phyloP scores from a whole-genome alignment of 2,113 vertebrate genomes.

The Microtus montanus region DNA sequence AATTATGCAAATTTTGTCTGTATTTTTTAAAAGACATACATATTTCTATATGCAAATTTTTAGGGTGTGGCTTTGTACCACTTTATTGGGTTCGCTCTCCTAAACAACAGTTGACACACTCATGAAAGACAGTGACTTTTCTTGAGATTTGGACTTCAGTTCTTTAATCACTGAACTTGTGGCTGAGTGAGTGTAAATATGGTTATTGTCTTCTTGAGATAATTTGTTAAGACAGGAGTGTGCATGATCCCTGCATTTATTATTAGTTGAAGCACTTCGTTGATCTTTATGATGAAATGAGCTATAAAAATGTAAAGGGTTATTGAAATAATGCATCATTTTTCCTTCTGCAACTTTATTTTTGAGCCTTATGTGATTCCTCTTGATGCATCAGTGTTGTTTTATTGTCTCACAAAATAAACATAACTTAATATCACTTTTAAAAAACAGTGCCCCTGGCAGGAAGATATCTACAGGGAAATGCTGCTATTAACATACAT shows the following conservation, averaged over 20 bases:
- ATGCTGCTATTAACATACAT: constrained; percentile 72
- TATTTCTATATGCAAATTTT: neutral
- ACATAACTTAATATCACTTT: constrained; percentile 64
- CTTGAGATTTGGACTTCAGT: constrained; percentile 13
- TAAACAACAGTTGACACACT: neutral
- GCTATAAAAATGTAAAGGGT: constrained; percentile 49
- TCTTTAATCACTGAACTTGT: neutral
- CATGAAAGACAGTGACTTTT: neutral
- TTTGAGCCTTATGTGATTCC: constrained; percentile 47
- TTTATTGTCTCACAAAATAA: constrained; percentile 67
- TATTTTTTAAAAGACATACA: neutral
- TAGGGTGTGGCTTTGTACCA: neutral
- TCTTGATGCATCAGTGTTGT: constrained; percentile 34
- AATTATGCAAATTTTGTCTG: neutral
- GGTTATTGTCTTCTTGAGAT: constrained; percentile 24
- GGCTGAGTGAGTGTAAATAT: neutral
- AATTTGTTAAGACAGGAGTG: constrained; percentile 27
- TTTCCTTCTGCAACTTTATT: constrained; percentile 57
- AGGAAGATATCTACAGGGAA: constrained; percentile 58
- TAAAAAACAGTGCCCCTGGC: constrained; percentile 43
- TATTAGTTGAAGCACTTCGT: constrained; percentile 45
- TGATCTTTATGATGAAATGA: constrained; percentile 67
- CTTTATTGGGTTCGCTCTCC: neutral
- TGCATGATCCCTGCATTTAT: constrained; percentile 54
- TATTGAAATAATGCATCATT: constrained; percentile 65